Evolutionary conservation across 1,140 invertebrate species (phyloP).

Genomic region (Nephila pilipes): DNA sequence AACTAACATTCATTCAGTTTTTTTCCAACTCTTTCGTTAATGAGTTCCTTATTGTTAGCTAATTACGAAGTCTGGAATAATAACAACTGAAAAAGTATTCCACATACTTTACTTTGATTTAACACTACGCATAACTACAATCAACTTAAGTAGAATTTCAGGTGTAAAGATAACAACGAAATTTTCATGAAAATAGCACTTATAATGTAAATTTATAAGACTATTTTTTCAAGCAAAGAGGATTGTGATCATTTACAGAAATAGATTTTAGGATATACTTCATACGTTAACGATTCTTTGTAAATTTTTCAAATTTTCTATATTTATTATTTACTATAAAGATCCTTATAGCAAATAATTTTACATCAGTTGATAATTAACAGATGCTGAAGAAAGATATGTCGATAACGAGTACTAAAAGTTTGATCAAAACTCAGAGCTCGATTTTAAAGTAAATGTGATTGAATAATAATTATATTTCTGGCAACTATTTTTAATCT

Average conservation of each 20-base stretch:
- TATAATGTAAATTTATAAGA: background rate
- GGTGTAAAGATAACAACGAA: background rate
- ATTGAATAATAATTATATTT: too few relatives aligned
- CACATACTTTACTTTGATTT: background rate
- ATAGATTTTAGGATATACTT: background rate
- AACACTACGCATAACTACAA: background rate
- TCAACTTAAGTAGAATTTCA: background rate
- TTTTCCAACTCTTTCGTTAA: slow-evolving; percentile 10
- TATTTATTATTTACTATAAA: too few relatives aligned
- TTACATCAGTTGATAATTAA: too few relatives aligned
- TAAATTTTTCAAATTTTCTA: background rate
- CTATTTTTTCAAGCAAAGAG: background rate
- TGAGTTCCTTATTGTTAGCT: slow-evolving; percentile 25
- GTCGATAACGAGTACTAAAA: too few relatives aligned
- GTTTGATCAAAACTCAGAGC: too few relatives aligned
- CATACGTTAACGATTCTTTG: background rate
- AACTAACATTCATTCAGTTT: background rate
- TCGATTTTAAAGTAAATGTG: too few relatives aligned
- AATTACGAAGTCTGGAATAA: background rate
- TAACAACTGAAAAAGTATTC: background rate
- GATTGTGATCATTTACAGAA: background rate
- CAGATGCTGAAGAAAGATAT: too few relatives aligned
- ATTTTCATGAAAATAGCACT: background rate
- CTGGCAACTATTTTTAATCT: too few relatives aligned
- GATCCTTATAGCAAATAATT: background rate